phyloP scores from a whole-genome alignment of 92 coral and sea anemone species.

The Porites cylindrica region DNA sequence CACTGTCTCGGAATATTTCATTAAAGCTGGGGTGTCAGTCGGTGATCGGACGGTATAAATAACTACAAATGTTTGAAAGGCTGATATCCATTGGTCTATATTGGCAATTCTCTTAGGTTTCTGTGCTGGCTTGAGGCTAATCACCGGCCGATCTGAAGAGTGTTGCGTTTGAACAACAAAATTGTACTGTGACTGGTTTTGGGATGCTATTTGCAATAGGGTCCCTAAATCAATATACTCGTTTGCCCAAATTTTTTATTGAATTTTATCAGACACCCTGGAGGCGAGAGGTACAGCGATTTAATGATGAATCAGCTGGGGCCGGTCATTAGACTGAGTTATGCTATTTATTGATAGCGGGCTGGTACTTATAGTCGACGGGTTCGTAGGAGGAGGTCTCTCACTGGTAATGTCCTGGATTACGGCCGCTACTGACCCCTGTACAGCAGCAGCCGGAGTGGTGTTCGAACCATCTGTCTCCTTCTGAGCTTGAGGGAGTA shows the following conservation, averaged over 20 bases:
- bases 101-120: neutral
- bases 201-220: neutral
- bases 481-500: neutral
- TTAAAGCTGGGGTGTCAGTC: neutral
- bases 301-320: neutral
- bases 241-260: neutral
- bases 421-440: neutral
- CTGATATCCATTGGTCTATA: neutral
- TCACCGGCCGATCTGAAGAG: neutral
- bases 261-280: neutral
- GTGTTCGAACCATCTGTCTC: too few relatives aligned
- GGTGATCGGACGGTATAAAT: neutral
- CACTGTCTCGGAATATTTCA: slow-evolving; percentile 2
- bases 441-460: neutral
- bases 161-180: neutral
- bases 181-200: neutral
- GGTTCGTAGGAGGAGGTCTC: neutral
- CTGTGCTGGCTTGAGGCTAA: slow-evolving; percentile 1
- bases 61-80: neutral
- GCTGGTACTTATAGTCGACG: too few relatives aligned
- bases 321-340: too few relatives aligned
- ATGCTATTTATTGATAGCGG: too few relatives aligned
- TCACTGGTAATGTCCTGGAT: neutral
- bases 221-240: neutral
- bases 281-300: neutral